Conservation (phyloP, 35 echinoderm and acorn worm genomes). For the Strongylocentrotus purpuratus region DNA sequence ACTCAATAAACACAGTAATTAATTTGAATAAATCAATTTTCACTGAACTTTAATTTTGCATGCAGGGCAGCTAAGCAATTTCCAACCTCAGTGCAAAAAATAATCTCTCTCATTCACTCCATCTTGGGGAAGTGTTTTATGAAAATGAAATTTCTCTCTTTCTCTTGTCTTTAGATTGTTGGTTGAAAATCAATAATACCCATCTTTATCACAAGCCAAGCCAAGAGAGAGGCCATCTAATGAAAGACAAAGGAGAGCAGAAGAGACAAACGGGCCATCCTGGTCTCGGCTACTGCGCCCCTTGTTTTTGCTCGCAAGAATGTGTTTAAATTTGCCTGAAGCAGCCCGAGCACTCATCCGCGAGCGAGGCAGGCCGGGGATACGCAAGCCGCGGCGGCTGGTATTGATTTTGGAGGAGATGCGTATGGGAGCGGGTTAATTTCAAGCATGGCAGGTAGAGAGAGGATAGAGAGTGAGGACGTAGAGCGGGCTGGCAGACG, state of each 20-base stretch:
- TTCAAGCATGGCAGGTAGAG: constrained; percentile 14
- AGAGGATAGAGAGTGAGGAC: neutral
- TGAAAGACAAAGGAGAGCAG: neutral
- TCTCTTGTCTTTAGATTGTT: neutral
- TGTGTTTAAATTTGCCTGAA: constrained; percentile 40
- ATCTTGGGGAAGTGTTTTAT: constrained; percentile 24
- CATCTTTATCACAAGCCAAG: constrained; percentile 6
- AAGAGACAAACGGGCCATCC: neutral
- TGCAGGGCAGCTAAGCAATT: constrained; percentile 16
- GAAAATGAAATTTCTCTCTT: constrained; percentile 32
- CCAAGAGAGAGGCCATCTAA: neutral
- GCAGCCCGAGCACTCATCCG: constrained; percentile 32
- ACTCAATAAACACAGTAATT: constrained; percentile 35
- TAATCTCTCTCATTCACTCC: neutral
- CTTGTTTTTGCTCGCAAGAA: constrained; percentile 32
- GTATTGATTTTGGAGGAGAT: constrained; percentile 22
- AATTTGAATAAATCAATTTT: constrained; percentile 43
- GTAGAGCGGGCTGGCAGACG: neutral
- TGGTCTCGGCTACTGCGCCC: neutral
- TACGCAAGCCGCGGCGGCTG: constrained; percentile 40
- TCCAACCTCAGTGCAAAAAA: neutral
- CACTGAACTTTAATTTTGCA: constrained; percentile 25
- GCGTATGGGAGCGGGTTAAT: constrained; percentile 9
- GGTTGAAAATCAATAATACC: constrained; percentile 17
- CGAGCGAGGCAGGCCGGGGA: constrained; percentile 28